Percentiles rank a stretch among this genome's conserved stretches.
Conservation (phyloP, 2,888 invertebrate species). For the Druceiella hillmani region DNA sequence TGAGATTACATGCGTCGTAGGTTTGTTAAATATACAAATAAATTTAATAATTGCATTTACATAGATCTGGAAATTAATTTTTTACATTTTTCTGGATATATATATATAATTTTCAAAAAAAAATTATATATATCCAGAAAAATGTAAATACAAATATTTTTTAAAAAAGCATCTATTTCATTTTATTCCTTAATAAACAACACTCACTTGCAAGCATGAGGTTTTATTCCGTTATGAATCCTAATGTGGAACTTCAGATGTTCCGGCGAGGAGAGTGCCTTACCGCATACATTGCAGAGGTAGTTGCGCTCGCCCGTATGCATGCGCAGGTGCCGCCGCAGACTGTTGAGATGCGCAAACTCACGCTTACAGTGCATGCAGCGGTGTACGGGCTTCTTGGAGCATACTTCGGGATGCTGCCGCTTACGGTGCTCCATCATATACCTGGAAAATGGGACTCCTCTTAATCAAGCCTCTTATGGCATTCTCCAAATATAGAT, state of each 20-base stretch:
- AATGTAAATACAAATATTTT: no score
- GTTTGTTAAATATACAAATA: no score
- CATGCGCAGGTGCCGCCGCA: constrained; percentile 41
- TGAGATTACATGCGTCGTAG: no score
- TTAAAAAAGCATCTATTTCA: no score
- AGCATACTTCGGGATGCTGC: constrained; percentile 37
- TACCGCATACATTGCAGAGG: constrained; percentile 57
- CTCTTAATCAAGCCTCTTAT: no score
- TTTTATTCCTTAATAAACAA: no score
- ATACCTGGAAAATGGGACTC: constrained; percentile 29
- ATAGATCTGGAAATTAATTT: no score
- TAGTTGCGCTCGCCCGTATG: constrained; percentile 45
- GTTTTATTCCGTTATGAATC: constrained; percentile 58
- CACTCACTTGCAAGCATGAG: constrained; percentile 50
- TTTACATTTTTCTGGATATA: no score
- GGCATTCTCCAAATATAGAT: no score
- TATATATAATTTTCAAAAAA: no score
- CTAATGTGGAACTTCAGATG: constrained; percentile 57
- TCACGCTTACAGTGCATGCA: constrained; percentile 41
- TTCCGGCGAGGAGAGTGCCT: constrained; percentile 53
- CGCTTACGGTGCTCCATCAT: constrained; percentile 38
- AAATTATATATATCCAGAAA: no score
- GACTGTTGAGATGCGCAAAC: constrained; percentile 49
- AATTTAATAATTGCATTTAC: no score
- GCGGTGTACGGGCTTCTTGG: constrained; percentile 37